phyloP scores from a whole-genome alignment of 2,888 invertebrate species.

The Parnassius orleans region DNA sequence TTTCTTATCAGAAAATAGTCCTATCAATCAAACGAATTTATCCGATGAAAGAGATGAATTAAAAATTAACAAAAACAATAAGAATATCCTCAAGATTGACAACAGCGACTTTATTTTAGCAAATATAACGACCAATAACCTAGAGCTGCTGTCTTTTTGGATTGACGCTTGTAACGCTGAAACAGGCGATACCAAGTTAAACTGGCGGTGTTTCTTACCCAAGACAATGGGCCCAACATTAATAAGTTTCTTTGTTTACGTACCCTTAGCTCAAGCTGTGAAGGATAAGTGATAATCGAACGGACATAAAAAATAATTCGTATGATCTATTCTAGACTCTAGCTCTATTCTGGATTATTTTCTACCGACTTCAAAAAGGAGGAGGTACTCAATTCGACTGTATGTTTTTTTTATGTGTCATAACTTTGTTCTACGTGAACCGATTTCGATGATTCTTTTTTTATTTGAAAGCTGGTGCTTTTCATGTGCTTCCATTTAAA shows the following conservation, averaged over 20 bases:
- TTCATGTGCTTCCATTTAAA: no score
- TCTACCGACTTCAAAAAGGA: no score
- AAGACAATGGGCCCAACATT: conserved; percentile 74
- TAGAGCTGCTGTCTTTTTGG: conserved; percentile 41
- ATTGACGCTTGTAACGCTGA: conserved; percentile 31
- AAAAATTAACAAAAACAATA: conserved; percentile 36
- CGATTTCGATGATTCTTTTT: no score
- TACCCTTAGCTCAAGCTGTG: conserved; percentile 35
- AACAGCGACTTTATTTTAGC: conserved; percentile 66
- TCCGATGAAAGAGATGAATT: conserved; percentile 35
- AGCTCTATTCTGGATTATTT: no score
- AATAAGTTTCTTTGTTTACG: conserved; percentile 76
- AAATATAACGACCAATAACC: conserved; percentile 48
- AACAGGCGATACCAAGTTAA: conserved; percentile 38
- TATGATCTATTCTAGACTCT: conserved; percentile 26
- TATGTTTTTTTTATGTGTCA: no score
- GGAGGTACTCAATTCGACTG: no score
- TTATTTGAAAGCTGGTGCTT: no score
- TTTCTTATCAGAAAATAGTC: background rate
- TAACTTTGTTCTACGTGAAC: no score
- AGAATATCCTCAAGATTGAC: conserved; percentile 53
- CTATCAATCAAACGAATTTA: conserved; percentile 36
- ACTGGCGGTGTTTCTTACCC: conserved; percentile 55
- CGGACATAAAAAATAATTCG: conserved; percentile 41
- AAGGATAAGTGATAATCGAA: conserved; percentile 37